Evolutionary conservation across 2,797 vertebrate species (phyloP).

Genomic region (Mastacembelus armatus): DNA sequence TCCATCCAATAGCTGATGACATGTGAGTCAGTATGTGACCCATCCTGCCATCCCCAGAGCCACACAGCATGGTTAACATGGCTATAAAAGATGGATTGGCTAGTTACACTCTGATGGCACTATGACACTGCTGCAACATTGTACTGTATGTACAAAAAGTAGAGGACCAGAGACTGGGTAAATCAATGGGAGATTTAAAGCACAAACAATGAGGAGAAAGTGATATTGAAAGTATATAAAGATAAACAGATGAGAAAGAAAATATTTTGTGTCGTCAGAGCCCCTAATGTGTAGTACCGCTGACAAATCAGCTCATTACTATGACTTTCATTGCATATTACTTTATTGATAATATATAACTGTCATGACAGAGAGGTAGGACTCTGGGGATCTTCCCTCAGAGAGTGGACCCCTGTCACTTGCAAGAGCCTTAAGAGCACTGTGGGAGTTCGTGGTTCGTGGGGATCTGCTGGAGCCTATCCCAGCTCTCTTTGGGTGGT

Average conservation of each 20-base stretch:
- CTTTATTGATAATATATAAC: conserved; percentile 76
- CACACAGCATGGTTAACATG: too few species aligned
- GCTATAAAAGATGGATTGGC: too few species aligned
- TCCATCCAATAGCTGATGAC: too few species aligned
- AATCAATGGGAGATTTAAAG: conserved; percentile 29
- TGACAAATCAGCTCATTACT: conserved; percentile 80
- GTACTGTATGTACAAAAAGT: conserved; percentile 4
- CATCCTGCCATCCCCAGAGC: too few species aligned
- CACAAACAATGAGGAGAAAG: conserved; percentile 47
- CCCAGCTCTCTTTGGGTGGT: too few species aligned
- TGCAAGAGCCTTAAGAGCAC: conserved; percentile 19
- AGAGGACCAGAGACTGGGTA: conserved; percentile 3
- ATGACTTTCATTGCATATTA: conserved; percentile 65
- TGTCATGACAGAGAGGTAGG: conserved; percentile 42
- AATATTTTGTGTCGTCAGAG: conserved; percentile 32
- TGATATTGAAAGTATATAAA: conserved; percentile 36
- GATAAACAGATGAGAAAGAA: conserved; percentile 29
- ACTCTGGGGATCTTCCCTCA: conserved; percentile 33
- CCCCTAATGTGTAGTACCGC: conserved; percentile 33
- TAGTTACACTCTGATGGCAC: too few species aligned
- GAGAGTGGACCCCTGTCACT: conserved; percentile 46
- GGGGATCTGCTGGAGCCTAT: too few species aligned
- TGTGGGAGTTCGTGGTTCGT: too few species aligned
- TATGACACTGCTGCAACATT: too few species aligned
- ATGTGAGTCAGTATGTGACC: too few species aligned